Evolutionary conservation across 2,113 vertebrate species (phyloP).

Genomic region (Erpornis zantholeuca): DNA sequence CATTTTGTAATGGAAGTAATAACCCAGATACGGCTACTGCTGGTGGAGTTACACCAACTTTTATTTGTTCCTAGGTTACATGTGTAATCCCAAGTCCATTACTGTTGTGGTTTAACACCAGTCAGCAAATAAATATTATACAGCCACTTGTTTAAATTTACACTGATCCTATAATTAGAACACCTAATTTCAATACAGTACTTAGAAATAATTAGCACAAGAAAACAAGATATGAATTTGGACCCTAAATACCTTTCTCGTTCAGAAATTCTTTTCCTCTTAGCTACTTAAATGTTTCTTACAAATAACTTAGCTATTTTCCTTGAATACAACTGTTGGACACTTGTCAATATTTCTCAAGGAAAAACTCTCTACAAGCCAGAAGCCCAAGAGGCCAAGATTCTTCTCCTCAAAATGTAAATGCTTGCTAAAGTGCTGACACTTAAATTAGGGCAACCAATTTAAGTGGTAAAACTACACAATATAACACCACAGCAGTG

Average conservation of each 20-base stretch:
- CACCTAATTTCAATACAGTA: background rate
- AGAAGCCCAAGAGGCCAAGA: background rate
- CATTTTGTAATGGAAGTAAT: background rate
- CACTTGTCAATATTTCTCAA: background rate
- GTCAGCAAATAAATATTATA: background rate
- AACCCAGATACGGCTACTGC: background rate
- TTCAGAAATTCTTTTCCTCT: background rate
- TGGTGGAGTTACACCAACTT: background rate
- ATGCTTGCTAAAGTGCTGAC: background rate
- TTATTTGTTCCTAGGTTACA: background rate
- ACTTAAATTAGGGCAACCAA: background rate
- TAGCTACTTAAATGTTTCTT: background rate
- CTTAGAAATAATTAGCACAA: background rate
- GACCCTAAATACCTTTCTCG: background rate
- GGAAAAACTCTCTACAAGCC: background rate
- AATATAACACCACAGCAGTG: background rate
- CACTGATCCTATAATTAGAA: background rate
- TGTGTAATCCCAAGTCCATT: background rate
- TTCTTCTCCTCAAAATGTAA: slow-evolving; percentile 6
- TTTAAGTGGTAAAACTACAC: background rate
- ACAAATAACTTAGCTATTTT: background rate
- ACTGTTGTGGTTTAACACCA: background rate
- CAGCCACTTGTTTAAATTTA: background rate
- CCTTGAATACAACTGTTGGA: slow-evolving; percentile 3
- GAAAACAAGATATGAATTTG: background rate